Base-by-base conservation (phyloP, 2,113 vertebrate species). In the Sinocyclocheilus anophthalmus region DNA sequence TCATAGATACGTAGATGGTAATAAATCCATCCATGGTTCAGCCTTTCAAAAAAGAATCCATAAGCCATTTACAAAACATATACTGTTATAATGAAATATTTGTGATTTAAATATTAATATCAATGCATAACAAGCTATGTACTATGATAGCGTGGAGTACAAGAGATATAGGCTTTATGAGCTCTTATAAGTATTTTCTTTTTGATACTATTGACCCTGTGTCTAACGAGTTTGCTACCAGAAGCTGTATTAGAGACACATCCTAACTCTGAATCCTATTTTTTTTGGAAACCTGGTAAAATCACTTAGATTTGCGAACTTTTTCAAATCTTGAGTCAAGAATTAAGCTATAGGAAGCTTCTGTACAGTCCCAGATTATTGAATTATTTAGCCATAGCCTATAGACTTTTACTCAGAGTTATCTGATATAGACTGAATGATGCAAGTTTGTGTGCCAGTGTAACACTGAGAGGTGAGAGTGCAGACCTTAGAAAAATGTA, bases 401-500 rank as follows among this genome's bases (percentile, higher is more conserved):
- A 55, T 55, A 20, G 18, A 55, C 16, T 0, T 55, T 55, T 55
- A 0, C 18, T 55, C 16, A 7, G 53, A 55, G 53, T 18, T 55
- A 55, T 55, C 53, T 20, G 53, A 55, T 20, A 55, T 55, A 55
- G 53, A 55, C 18, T 50, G 45, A 53, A 26, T 26, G 73, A 76
- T 50, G 11, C 13, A 48, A 3, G 4, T 67, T 45, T 18, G 61
- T 81, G 61, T 30, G 24, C 55, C 33, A 37, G 37, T 81, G 30
- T 33, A 20, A 81, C 39, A 30, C 24, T 45, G 65, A 13, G 24
- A 50, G 79, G 50, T 55, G 73, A 87, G 78, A 87, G 75, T 73
- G 77, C 75, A 20, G 33, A 50, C 61, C 61, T 70, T 22, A 69
- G 45, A 88, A 67, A 65, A 88, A 88, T 88, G 81, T 88, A 42